A percentile compares a stretch with the other conserved stretches of the same genome.
phyloP scores from a whole-genome alignment of 2,113 vertebrate genomes.

The Pollachius pollachius region DNA sequence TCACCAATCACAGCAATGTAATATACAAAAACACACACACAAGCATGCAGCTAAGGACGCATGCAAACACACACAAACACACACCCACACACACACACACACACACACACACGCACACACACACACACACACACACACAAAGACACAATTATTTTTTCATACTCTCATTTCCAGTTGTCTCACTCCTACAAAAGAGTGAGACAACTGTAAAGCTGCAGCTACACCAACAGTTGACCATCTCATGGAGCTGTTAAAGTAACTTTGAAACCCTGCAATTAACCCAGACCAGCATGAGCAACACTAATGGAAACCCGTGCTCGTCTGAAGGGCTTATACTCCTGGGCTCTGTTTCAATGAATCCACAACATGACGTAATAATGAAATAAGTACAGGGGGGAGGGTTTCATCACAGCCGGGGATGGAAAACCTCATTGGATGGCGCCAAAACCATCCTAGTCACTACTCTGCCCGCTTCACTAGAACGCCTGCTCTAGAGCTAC shows the following conservation, averaged over 20 bases:
- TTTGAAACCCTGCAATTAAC: too few relatives aligned
- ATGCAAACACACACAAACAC: not conserved
- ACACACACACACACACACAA: too few relatives aligned
- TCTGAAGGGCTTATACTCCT: slow-evolving; percentile 36
- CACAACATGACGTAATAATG: slow-evolving; percentile 48
- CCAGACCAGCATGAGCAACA: slow-evolving; percentile 5
- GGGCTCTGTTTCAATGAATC: slow-evolving; percentile 57
- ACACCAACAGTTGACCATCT: too few relatives aligned
- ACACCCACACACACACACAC: not conserved
- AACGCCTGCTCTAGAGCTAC: too few relatives aligned
- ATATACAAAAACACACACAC: not conserved
- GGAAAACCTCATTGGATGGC: slow-evolving; percentile 44
- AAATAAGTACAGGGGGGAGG: slow-evolving; percentile 43
- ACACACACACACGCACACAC: too few relatives aligned
- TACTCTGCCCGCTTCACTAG: slow-evolving; percentile 9
- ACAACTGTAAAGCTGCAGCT: too few relatives aligned
- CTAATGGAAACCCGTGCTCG: slow-evolving; percentile 16
- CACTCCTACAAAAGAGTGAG: too few relatives aligned
- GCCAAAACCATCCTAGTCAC: slow-evolving; percentile 35
- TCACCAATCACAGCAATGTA: too few relatives aligned
- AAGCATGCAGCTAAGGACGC: too few relatives aligned
- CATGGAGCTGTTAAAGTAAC: too few relatives aligned
- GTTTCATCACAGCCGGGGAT: slow-evolving; percentile 43
- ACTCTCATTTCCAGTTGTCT: too few relatives aligned
- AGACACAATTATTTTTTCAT: too few relatives aligned